Evolutionary conservation across 2,888 invertebrate genomes (phyloP).

Genomic region (Tetrapedia diversipes): DNA sequence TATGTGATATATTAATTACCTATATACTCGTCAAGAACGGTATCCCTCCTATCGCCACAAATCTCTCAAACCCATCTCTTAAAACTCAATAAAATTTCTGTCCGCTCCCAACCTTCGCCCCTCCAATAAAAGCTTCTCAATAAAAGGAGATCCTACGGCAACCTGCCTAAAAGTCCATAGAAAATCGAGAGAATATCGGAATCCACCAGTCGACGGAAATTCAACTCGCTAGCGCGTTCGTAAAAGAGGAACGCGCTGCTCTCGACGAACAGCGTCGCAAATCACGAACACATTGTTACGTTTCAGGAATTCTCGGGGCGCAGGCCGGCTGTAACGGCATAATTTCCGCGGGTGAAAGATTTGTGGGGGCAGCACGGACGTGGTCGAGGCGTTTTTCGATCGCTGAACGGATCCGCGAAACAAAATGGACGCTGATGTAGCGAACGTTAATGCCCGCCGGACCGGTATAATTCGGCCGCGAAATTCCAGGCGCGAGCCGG

Average conservation of each 20-base stretch:
- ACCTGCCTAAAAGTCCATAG: too few relatives aligned
- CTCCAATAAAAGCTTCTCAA: too few relatives aligned
- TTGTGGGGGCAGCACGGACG: slow-evolving; percentile 24
- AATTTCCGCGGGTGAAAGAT: slow-evolving; percentile 45
- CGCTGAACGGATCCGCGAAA: slow-evolving; percentile 36
- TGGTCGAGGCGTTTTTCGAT: slow-evolving; percentile 47
- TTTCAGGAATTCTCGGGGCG: slow-evolving; percentile 29
- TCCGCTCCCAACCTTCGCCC: not conserved
- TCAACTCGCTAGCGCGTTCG: too few relatives aligned
- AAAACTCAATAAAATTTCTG: not conserved
- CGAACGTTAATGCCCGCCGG: slow-evolving; percentile 43
- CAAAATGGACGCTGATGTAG: slow-evolving; percentile 52
- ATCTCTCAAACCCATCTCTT: too few relatives aligned
- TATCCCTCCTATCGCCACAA: too few relatives aligned
- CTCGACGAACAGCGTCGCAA: not conserved
- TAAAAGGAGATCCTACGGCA: too few relatives aligned
- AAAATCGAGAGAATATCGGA: too few relatives aligned
- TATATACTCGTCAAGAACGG: too few relatives aligned
- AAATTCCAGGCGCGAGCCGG: slow-evolving; percentile 62
- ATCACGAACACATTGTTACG: slow-evolving; percentile 23
- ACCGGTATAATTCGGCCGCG: slow-evolving; percentile 64
- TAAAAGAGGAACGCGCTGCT: not conserved
- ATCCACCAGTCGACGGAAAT: too few relatives aligned
- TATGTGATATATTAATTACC: too few relatives aligned
- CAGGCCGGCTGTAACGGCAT: slow-evolving; percentile 19